Base-by-base conservation (phyloP, 2,113 vertebrate species). In the Myotis brandtii region DNA sequence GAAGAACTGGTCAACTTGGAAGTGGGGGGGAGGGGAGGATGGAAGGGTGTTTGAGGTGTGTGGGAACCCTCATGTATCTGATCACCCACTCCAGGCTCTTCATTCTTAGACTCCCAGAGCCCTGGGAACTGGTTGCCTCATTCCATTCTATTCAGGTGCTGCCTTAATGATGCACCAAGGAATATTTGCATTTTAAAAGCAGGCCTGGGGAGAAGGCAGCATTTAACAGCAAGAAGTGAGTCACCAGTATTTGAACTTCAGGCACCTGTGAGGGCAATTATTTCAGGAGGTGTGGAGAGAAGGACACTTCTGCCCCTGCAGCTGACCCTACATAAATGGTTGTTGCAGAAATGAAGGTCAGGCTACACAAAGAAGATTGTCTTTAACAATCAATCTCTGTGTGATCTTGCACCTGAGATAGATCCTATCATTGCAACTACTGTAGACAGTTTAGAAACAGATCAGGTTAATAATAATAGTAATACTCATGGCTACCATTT, bases 181-280 rank as follows among this genome's bases (percentile, higher is more conserved):
- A 88, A 40, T 27, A 43, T 72, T n/a, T 95, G 16, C 30, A 56
- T 91, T 89, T 91, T 70, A 48, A 79, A 93, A 79, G 43, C 27
- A 82, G 34, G 6, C 43, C 43, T 81, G 32, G 30, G 34, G 30
- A 90, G 50, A 82, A 17, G 43, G 54, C 27, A 80, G 59, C 16
- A 40, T 37, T 75, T 54, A 25, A 30, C 27, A 64, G 54, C 52
- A 67, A 91, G 54, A 91, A 20, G 43, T 16, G 3, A 75, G 82
- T 72, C 37, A n/a, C 59, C 21, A 73, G 62, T 32, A 75, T 56
- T 72, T 80, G 86, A 86, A 73, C 40, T 46, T 82, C 16, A 69
- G 67, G 48, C 75, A 62, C 30, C 20, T 54, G 32, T 76, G 23
- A 82, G n/a, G 54, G 37, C 1, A 10, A 10, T 37, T 64, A 73